Percentiles rank a stretch among this genome's conserved stretches.
These are phyloP conservation scores for Pholis gunnellus DNA, from an alignment of 2,113 vertebrate species.

Conservation along the genomic window DNA sequence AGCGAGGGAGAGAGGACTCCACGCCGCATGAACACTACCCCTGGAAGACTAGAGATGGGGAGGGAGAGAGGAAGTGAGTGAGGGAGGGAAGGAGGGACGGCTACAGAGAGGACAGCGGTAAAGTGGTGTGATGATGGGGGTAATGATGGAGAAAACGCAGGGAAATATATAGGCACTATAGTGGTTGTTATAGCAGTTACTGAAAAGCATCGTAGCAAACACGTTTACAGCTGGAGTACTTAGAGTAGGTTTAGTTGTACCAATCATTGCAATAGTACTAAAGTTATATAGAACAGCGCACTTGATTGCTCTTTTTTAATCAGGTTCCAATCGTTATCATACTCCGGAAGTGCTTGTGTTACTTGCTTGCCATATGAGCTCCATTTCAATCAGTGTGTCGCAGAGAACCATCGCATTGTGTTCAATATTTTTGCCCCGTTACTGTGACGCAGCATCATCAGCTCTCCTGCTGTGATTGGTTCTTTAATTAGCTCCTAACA, in stretches of 20 bases:
- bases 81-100: slow-evolving; percentile 13
- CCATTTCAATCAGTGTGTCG: slow-evolving; percentile 14
- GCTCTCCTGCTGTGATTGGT: slow-evolving; percentile 79
- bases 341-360: neutral
- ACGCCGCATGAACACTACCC: slow-evolving; percentile 60
- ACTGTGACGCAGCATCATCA: slow-evolving; percentile 65
- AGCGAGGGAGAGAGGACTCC: slow-evolving; percentile 67
- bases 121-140: slow-evolving; percentile 47
- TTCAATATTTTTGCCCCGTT: slow-evolving; percentile 39
- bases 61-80: slow-evolving; percentile 30
- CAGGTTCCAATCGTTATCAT: neutral
- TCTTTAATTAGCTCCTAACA: slow-evolving; percentile 86
- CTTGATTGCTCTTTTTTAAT: neutral
- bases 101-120: slow-evolving; percentile 42
- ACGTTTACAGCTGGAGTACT: neutral
- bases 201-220: neutral
- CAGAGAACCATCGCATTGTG: slow-evolving; percentile 15
- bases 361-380: neutral
- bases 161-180: slow-evolving; percentile 4
- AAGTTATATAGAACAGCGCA: neutral
- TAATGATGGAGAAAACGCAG: slow-evolving; percentile 39
- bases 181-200: slow-evolving; percentile 4
- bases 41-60: slow-evolving; percentile 64
- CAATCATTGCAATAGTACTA: neutral
- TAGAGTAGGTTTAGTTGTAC: neutral